Percentiles rank a stretch among this genome's conserved stretches.
phyloP scores from a whole-genome alignment of 1,140 invertebrate genomes.

The Drosophila melanogaster region DNA sequence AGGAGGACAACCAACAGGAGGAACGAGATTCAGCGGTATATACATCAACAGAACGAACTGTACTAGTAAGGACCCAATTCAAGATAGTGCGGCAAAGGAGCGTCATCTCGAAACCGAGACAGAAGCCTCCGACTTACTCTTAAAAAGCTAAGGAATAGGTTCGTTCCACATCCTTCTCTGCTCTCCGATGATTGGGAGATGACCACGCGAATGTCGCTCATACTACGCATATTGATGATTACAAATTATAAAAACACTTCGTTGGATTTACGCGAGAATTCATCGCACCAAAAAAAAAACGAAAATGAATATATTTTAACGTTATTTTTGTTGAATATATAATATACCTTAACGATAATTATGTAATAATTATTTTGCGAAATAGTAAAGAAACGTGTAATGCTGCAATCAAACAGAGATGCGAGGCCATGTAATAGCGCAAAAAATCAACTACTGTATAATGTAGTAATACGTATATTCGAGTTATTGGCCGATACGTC shows the following conservation, averaged over 20 bases:
- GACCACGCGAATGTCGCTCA: neutral
- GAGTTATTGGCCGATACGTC: neutral
- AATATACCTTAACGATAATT: conserved; percentile 56
- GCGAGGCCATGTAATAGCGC: conserved; percentile 26
- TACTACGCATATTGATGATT: neutral
- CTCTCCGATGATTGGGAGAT: too few species aligned
- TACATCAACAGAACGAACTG: neutral
- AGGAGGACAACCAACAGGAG: neutral
- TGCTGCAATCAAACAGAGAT: neutral
- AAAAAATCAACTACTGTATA: conserved; percentile 42
- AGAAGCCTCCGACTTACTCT: too few species aligned
- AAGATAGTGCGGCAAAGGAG: neutral
- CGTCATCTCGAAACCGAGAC: too few species aligned
- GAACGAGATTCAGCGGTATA: neutral
- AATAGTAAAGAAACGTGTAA: conserved; percentile 55
- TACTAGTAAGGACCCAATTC: conserved; percentile 42
- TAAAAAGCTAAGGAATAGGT: neutral
- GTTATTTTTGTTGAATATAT: conserved; percentile 31
- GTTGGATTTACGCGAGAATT: neutral
- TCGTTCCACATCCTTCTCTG: neutral
- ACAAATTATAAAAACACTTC: neutral
- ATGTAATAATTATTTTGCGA: conserved; percentile 78
- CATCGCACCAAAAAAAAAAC: neutral
- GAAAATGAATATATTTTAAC: conserved; percentile 5
- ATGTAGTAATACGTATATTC: conserved; percentile 28